phyloP scores from a whole-genome alignment of 2,888 invertebrate genomes.

The Nemoura dubitans region DNA sequence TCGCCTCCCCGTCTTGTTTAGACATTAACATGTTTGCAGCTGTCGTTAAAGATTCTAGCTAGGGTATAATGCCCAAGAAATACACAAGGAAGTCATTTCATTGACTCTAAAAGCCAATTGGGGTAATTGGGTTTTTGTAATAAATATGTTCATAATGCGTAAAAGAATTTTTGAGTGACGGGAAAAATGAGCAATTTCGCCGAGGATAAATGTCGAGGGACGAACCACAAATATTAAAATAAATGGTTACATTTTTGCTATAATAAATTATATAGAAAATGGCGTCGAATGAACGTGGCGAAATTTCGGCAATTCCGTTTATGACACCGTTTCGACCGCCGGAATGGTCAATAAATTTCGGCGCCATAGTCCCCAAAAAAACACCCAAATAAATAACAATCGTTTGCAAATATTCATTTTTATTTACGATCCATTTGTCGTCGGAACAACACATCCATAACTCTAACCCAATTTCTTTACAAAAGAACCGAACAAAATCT shows the following conservation, averaged over 20 bases:
- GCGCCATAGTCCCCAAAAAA: not conserved
- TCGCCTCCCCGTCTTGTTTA: not conserved
- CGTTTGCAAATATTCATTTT: not conserved
- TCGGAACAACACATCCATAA: not conserved
- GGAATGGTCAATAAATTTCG: not conserved
- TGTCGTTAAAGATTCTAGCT: no score
- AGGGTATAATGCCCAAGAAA: no score
- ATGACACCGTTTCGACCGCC: not conserved
- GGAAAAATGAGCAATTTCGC: not conserved
- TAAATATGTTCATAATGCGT: not conserved
- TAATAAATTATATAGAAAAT: no score
- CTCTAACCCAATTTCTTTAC: not conserved
- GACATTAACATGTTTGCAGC: not conserved
- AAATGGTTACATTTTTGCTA: no score
- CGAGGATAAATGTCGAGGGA: no score
- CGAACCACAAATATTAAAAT: no score
- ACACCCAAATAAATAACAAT: not conserved
- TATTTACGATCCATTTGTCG: no score
- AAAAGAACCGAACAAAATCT: not conserved
- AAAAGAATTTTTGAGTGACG: not conserved
- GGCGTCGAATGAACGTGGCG: no score
- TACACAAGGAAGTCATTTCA: not conserved
- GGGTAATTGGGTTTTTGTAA: not conserved
- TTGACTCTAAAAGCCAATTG: not conserved
- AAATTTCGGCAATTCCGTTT: no score